A percentile compares a stretch with the other conserved stretches of the same genome.
These are phyloP conservation scores for Octopus bimaculoides DNA, from an alignment of 1,140 invertebrate genomes.

Conservation along the genomic window DNA sequence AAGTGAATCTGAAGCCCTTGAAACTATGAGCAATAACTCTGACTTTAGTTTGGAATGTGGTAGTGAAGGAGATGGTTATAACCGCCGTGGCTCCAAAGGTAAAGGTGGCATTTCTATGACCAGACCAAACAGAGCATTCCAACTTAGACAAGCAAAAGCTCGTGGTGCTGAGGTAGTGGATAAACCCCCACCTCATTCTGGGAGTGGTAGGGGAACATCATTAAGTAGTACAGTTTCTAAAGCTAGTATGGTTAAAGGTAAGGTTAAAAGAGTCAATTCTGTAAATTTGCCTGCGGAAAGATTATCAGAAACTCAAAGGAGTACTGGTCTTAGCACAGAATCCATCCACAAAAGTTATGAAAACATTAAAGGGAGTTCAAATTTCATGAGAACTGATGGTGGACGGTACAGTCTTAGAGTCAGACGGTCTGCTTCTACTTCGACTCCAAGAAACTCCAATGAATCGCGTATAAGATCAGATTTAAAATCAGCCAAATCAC, in stretches of 20 bases:
- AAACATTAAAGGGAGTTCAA: neutral
- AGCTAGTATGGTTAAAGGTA: neutral
- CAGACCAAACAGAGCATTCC: constrained; percentile 58
- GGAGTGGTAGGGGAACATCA: neutral
- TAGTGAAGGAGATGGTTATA: constrained; percentile 26
- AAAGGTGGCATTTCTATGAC: constrained; percentile 50
- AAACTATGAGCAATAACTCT: constrained; percentile 27
- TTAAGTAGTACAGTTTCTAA: neutral
- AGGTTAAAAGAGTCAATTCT: neutral
- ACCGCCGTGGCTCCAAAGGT: constrained; percentile 40
- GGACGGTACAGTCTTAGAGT: constrained; percentile 68
- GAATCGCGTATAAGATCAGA: constrained; percentile 18
- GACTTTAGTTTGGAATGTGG: constrained; percentile 27
- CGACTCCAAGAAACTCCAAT: neutral
- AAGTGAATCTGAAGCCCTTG: constrained; percentile 35
- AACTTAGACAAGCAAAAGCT: constrained; percentile 55
- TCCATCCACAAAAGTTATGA: neutral
- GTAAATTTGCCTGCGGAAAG: neutral
- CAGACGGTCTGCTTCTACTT: constrained; percentile 26
- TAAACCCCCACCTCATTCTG: neutral
- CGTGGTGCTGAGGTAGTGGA: constrained; percentile 24
- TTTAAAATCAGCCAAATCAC: constrained; percentile 29
- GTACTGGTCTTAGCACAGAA: constrained; percentile 5
- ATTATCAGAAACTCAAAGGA: neutral
- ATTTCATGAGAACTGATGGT: constrained; percentile 65